A percentile compares a stretch with the other conserved stretches of the same genome.
Conservation (phyloP, 2,113 vertebrate genomes). For the Pluvianellus socialis region DNA sequence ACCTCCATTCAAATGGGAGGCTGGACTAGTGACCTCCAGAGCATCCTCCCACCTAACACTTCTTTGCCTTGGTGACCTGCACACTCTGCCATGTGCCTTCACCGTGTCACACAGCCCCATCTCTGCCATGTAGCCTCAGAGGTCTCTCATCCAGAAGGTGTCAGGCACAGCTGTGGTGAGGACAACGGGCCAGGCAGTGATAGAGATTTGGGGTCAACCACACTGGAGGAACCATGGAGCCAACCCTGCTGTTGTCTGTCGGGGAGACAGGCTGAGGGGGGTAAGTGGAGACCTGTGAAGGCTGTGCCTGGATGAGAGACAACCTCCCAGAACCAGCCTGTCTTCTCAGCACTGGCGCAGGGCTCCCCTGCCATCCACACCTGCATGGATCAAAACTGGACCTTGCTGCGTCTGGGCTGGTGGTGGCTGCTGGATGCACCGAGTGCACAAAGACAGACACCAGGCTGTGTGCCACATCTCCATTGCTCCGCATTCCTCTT, state of each 20-base stretch:
- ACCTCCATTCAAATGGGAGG: neutral
- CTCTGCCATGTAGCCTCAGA: neutral
- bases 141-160: neutral
- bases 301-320: neutral
- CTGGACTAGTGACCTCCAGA: neutral
- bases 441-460: neutral
- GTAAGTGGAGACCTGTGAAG: neutral
- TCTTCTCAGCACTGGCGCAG: neutral
- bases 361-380: neutral
- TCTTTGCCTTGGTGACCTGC: neutral
- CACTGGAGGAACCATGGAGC: accelerated
- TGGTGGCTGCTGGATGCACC: neutral
- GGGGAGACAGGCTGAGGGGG: neutral
- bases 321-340: too few species aligned
- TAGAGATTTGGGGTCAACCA: neutral
- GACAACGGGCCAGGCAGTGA: neutral
- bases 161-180: neutral
- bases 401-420: neutral
- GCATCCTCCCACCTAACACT: neutral
- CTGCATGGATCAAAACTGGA: neutral
- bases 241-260: neutral
- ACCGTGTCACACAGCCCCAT: neutral
- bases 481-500: neutral
- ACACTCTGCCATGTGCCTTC: neutral
- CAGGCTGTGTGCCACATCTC: neutral